Conservation (phyloP, 2,888 invertebrate species). For the Nipponacmea schrenckii region DNA sequence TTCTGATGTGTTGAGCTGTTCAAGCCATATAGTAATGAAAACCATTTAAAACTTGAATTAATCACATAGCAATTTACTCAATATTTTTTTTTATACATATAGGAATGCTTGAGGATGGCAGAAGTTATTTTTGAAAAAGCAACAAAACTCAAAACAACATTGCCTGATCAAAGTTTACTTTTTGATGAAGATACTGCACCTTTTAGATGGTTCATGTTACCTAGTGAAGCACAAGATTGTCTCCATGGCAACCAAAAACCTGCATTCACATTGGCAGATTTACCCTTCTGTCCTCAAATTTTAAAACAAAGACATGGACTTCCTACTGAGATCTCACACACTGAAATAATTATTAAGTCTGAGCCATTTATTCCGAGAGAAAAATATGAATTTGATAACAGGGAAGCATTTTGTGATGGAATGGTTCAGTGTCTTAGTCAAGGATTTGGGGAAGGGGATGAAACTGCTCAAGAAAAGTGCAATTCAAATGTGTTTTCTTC, state of each 20-base stretch:
- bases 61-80: too few relatives aligned
- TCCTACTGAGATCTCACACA: not conserved
- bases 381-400: not conserved
- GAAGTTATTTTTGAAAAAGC: slow-evolving; percentile 1
- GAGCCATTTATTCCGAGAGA: not conserved
- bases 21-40: too few relatives aligned
- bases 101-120: slow-evolving; percentile 18
- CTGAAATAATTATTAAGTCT: not conserved
- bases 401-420: slow-evolving; percentile 25
- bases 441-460: slow-evolving; percentile 22
- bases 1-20: too few relatives aligned
- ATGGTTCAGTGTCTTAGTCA: slow-evolving; percentile 25
- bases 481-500: not conserved
- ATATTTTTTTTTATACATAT: not conserved
- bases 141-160: slow-evolving; percentile 21
- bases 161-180: slow-evolving; percentile 78
- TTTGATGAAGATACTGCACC: slow-evolving; percentile 78
- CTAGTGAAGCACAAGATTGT: slow-evolving; percentile 80
- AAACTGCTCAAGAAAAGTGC: too few relatives aligned
- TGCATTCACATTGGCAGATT: slow-evolving; percentile 22
- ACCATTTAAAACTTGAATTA: too few relatives aligned
- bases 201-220: slow-evolving; percentile 88
- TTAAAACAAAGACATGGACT: slow-evolving; percentile 32
- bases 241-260: slow-evolving; percentile 49
- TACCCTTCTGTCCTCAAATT: slow-evolving; percentile 47